Evolutionary conservation across 2,888 invertebrate genomes (phyloP).

Genomic region (Tridacna gigas): DNA sequence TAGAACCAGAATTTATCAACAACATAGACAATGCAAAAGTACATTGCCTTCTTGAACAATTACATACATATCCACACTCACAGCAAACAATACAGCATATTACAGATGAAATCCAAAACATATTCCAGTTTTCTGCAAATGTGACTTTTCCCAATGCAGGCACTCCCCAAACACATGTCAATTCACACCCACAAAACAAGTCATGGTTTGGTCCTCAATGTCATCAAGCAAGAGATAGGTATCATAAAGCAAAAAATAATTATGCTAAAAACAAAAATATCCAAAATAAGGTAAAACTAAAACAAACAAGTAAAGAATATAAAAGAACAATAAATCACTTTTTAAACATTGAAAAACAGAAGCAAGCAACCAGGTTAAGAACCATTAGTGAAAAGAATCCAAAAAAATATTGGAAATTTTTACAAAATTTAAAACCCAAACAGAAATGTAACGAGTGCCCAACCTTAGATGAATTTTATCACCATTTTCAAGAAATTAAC

Average conservation of each 20-base stretch:
- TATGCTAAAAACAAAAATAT: neutral
- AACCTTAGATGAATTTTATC: neutral
- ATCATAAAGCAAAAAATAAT: neutral
- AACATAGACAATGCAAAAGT: neutral
- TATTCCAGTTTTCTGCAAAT: neutral
- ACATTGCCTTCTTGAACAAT: neutral
- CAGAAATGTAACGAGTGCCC: neutral
- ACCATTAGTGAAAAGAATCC: neutral
- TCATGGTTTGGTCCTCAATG: conserved; percentile 8
- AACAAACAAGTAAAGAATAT: neutral
- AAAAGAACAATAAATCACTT: conserved; percentile 12
- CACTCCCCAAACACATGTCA: neutral
- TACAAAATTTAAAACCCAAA: neutral
- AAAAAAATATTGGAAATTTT: conserved; percentile 10
- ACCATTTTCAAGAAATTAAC: neutral
- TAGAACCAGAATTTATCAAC: neutral
- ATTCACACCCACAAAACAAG: neutral
- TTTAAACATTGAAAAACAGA: neutral
- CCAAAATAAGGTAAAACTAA: neutral
- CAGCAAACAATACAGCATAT: neutral
- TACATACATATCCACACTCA: neutral
- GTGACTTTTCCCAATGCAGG: neutral
- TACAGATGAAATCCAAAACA: neutral
- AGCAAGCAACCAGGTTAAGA: neutral
- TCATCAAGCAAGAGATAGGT: neutral